Evolutionary conservation across 2,797 vertebrate species (phyloP).

Genomic region (Xiphophorus birchmanni): DNA sequence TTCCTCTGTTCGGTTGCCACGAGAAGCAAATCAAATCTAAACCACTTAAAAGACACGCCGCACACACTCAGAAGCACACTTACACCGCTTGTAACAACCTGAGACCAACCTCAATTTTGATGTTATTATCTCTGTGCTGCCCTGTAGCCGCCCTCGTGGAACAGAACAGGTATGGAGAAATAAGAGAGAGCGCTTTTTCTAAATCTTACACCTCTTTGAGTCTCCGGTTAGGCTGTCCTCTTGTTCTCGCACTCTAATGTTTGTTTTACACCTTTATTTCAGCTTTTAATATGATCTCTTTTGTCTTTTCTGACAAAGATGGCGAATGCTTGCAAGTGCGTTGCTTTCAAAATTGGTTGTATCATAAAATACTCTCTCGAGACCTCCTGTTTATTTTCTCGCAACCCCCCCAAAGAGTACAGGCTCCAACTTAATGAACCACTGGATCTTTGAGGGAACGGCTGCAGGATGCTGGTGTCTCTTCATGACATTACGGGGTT

Average conservation of each 20-base stretch:
- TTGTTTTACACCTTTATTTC: background rate
- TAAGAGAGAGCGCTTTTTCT: constrained; percentile 10
- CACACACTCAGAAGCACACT: constrained; percentile 15
- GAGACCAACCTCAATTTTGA: constrained; percentile 23
- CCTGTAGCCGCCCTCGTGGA: constrained; percentile 37
- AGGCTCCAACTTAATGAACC: too few species aligned
- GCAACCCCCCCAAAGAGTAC: too few species aligned
- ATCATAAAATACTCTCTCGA: too few species aligned
- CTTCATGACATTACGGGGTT: too few species aligned
- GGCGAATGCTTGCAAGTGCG: background rate
- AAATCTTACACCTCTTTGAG: constrained; percentile 23
- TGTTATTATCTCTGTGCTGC: constrained; percentile 29
- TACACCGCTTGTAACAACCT: background rate
- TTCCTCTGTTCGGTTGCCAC: constrained; percentile 49
- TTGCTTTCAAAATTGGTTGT: too few species aligned
- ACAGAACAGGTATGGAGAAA: constrained; percentile 46
- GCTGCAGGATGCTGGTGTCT: too few species aligned
- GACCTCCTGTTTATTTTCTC: too few species aligned
- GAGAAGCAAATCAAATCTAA: constrained; percentile 42
- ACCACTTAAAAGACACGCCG: constrained; percentile 26
- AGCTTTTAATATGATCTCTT: background rate
- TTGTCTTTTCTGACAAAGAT: background rate
- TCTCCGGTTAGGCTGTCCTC: background rate
- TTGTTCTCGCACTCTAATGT: background rate
- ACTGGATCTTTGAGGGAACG: too few species aligned